These are phyloP conservation scores for Galerucella nymphaeae DNA, from an alignment of 2,888 invertebrate genomes.

Conservation along the genomic window DNA sequence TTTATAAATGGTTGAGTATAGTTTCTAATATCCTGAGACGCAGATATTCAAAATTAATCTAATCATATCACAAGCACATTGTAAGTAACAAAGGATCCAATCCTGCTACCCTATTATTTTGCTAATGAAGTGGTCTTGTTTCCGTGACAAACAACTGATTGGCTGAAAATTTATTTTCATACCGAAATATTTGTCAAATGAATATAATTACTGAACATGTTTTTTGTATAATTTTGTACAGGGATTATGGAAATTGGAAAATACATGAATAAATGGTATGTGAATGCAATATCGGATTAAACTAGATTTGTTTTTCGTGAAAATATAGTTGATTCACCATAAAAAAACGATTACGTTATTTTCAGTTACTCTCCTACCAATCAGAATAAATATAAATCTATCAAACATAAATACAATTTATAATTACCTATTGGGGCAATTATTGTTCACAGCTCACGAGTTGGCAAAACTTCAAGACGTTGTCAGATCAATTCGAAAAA, in stretches of 20 bases:
- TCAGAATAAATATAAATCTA: no score
- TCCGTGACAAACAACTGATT: constrained; percentile 29
- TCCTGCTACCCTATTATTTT: constrained; percentile 33
- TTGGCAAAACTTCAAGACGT: no score
- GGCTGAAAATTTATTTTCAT: constrained; percentile 20
- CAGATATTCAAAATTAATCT: constrained; percentile 26
- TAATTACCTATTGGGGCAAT: no score
- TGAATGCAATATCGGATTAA: background rate
- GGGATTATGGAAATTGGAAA: background rate
- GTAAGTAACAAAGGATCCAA: constrained; percentile 34
- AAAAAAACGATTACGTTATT: no score
- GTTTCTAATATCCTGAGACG: background rate
- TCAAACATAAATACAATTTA: no score
- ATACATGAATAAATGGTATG: background rate
- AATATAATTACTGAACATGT: constrained; percentile 5
- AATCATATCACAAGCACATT: constrained; percentile 33
- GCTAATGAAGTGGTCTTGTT: constrained; percentile 33
- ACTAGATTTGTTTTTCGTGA: no score
- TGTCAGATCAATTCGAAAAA: no score
- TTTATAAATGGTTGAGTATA: constrained; percentile 3
- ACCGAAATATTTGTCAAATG: background rate
- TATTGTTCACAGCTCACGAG: no score
- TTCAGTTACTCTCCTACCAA: no score
- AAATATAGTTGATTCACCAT: no score
- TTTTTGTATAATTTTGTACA: background rate